Percentiles rank a stretch among this genome's conserved stretches.
Evolutionary conservation across 2,797 vertebrate genomes (phyloP).

Genomic region (Eidolon dupreanum): DNA sequence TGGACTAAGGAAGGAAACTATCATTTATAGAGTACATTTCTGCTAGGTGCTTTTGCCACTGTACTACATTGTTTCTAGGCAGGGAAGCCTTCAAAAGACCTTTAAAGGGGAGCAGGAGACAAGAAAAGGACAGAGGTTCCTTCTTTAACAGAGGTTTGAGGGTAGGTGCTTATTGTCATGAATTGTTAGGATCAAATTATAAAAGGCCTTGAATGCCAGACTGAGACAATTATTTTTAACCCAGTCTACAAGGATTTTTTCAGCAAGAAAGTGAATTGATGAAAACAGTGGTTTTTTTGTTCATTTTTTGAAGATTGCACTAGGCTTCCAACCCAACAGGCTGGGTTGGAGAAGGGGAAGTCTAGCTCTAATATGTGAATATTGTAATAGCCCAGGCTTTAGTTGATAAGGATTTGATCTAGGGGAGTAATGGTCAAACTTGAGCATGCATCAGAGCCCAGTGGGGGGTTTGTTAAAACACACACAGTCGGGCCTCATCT

Average conservation of each 20-base stretch:
- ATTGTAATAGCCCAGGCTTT: not conserved
- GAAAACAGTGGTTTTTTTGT: not conserved
- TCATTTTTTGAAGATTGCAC: not conserved
- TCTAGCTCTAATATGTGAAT: not conserved
- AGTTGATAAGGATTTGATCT: not conserved
- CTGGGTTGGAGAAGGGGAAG: not conserved
- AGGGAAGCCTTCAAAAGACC: not conserved
- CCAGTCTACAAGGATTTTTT: constrained; percentile 11
- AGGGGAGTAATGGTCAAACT: not conserved
- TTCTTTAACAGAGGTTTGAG: not conserved
- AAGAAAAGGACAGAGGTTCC: not conserved
- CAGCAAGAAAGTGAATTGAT: not conserved
- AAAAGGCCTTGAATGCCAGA: constrained; percentile 41
- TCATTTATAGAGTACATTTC: not conserved
- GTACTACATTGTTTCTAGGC: not conserved
- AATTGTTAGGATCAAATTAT: constrained; percentile 18
- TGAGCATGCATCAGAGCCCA: not conserved
- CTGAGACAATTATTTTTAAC: not conserved
- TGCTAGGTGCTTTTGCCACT: not conserved
- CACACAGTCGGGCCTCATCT: not conserved
- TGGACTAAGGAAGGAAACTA: not conserved
- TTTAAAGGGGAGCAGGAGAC: not conserved
- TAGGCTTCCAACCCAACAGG: not conserved
- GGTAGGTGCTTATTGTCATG: not conserved
- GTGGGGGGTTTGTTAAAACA: not conserved